phyloP scores from a whole-genome alignment of 2,113 vertebrate genomes.

The Litocranius walleri region DNA sequence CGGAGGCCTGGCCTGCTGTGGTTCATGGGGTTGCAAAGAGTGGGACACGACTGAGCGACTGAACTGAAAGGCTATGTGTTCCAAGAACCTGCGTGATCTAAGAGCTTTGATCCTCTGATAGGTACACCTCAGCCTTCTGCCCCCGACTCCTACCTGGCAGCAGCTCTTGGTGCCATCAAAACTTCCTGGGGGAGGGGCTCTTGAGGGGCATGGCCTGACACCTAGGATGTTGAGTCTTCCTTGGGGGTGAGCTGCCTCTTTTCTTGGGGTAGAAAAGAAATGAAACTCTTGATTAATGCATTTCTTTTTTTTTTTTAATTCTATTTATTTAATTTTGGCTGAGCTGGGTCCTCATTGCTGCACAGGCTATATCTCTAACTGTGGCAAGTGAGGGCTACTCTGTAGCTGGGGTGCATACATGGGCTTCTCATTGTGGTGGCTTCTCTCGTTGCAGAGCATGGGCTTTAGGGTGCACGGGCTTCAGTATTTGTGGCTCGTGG shows the following conservation, averaged over 20 bases:
- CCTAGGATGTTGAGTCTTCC: not conserved
- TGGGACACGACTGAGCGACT: too few relatives aligned
- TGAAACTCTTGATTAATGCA: not conserved
- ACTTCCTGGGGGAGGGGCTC: not conserved
- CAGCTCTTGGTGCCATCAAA: not conserved
- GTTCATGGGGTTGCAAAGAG: too few relatives aligned
- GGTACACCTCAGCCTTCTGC: too few relatives aligned
- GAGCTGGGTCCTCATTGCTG: not conserved
- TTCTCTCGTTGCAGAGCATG: not conserved
- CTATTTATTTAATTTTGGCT: not conserved
- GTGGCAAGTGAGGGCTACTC: not conserved
- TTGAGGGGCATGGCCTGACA: not conserved
- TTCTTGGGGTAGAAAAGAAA: not conserved
- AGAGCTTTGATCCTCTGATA: not conserved
- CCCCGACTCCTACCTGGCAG: rapidly evolving
- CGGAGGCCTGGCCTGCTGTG: too few relatives aligned
- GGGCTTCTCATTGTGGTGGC: not conserved
- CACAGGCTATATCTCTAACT: not conserved
- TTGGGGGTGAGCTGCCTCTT: not conserved
- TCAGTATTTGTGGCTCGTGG: not conserved
- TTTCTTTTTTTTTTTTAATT: not conserved
- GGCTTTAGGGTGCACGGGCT: not conserved
- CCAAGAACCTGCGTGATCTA: not conserved
- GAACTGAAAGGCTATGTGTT: not conserved
- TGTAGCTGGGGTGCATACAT: not conserved